Conservation (phyloP, 2,113 vertebrate species). For the Loxodonta africana region DNA sequence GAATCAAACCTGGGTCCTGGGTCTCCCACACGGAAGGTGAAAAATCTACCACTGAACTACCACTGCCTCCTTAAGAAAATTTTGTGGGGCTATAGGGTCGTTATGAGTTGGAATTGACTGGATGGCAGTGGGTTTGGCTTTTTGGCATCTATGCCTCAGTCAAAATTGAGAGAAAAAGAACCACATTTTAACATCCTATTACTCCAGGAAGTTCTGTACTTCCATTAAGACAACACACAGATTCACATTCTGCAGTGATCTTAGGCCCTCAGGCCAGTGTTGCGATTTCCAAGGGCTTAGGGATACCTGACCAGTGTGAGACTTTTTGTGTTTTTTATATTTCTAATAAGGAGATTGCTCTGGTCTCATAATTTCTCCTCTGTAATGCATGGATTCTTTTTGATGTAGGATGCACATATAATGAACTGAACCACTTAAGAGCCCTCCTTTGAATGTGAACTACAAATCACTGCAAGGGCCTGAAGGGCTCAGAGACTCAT, state of each 20-base stretch:
- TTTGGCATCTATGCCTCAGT: background rate
- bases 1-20: background rate
- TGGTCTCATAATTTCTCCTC: slow-evolving; percentile 26
- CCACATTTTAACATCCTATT: background rate
- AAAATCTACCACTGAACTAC: background rate
- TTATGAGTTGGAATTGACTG: too few species aligned
- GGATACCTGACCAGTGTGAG: background rate
- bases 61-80: background rate
- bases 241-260: background rate
- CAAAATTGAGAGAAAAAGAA: background rate
- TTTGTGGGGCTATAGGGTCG: background rate
- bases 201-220: background rate
- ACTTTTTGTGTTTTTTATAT: background rate
- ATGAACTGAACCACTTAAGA: slow-evolving; percentile 64
- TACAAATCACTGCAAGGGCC: slow-evolving; percentile 53
- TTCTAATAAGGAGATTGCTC: slow-evolving; percentile 34
- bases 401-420: slow-evolving; percentile 20
- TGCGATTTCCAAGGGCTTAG: background rate
- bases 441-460: slow-evolving; percentile 58
- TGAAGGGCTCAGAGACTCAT: slow-evolving; percentile 58
- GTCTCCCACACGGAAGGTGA: background rate
- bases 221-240: background rate
- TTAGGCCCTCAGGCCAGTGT: background rate
- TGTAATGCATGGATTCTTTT: background rate
- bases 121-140: too few species aligned